Conservation (phyloP, 64 coral and sea anemone species). For the Dendronephthya gigantea region DNA sequence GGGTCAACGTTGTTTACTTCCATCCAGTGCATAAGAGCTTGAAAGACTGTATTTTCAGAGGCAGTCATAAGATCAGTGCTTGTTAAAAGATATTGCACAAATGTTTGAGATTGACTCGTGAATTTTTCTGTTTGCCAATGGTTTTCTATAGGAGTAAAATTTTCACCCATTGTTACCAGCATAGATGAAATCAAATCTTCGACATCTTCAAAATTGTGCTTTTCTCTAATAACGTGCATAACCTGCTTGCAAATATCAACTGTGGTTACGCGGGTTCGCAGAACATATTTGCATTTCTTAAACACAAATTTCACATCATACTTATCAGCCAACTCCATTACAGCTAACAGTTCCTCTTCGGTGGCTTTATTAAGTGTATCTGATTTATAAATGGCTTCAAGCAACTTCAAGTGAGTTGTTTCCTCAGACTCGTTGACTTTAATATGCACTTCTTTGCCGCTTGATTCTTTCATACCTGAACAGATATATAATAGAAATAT, state of each 20-base stretch:
- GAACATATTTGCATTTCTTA: not conserved
- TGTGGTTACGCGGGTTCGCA: not conserved
- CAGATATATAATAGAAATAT: not conserved
- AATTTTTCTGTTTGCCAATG: not conserved
- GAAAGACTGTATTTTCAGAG: not conserved
- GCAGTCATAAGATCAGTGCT: not conserved
- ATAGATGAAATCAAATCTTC: not conserved
- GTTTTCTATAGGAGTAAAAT: not conserved
- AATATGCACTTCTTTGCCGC: not conserved
- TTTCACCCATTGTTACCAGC: not conserved
- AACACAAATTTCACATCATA: not conserved
- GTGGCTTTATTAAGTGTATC: not conserved
- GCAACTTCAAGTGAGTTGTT: not conserved
- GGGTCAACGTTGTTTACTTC: not conserved
- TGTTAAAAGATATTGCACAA: not conserved
- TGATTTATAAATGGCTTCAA: not conserved
- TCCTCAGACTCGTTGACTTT: not conserved
- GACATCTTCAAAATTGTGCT: not conserved
- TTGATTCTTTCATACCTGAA: not conserved
- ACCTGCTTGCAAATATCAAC: not conserved
- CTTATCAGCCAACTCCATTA: not conserved
- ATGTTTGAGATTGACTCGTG: not conserved
- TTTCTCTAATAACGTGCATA: not conserved
- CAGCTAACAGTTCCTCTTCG: not conserved
- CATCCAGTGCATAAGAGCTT: not conserved